phyloP scores from a whole-genome alignment of 1,140 invertebrate genomes.

The Papilio aristodemus region DNA sequence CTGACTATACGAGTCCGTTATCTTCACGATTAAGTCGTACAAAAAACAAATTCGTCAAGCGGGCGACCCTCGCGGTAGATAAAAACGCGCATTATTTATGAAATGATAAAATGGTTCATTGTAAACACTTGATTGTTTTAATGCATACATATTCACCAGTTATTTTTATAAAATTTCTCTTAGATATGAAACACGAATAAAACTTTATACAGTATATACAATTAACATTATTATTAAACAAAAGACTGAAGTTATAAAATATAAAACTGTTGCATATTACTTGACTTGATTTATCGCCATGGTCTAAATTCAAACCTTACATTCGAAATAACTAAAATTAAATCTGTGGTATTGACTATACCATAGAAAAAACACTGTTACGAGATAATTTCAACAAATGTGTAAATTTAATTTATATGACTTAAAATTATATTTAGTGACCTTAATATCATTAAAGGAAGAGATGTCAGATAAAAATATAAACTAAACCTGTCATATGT shows the following conservation, averaged over 20 bases:
- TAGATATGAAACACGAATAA: not conserved
- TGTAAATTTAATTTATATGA: too few species aligned
- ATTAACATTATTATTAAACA: not conserved
- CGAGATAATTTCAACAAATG: too few species aligned
- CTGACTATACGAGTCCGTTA: conserved; percentile 67
- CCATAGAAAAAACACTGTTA: too few species aligned
- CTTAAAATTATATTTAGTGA: too few species aligned
- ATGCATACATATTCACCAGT: conserved; percentile 20
- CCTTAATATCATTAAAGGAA: too few species aligned
- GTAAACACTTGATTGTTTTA: conserved; percentile 39
- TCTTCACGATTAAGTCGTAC: conserved; percentile 64
- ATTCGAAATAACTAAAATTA: too few species aligned
- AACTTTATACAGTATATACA: not conserved
- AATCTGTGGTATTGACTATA: too few species aligned
- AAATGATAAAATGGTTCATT: conserved; percentile 59
- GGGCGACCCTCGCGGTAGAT: conserved; percentile 43
- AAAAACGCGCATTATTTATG: conserved; percentile 60
- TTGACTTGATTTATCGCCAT: not conserved
- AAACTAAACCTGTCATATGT: too few species aligned
- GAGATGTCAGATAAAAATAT: too few species aligned
- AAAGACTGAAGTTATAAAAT: not conserved
- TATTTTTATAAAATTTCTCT: not conserved
- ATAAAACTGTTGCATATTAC: conserved; percentile 14
- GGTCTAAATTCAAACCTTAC: too few species aligned
- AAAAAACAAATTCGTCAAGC: conserved; percentile 68